A percentile compares a stretch with the other conserved stretches of the same genome.
phyloP scores from a whole-genome alignment of 2,888 invertebrate species.

The Oscheius myriophilus region DNA sequence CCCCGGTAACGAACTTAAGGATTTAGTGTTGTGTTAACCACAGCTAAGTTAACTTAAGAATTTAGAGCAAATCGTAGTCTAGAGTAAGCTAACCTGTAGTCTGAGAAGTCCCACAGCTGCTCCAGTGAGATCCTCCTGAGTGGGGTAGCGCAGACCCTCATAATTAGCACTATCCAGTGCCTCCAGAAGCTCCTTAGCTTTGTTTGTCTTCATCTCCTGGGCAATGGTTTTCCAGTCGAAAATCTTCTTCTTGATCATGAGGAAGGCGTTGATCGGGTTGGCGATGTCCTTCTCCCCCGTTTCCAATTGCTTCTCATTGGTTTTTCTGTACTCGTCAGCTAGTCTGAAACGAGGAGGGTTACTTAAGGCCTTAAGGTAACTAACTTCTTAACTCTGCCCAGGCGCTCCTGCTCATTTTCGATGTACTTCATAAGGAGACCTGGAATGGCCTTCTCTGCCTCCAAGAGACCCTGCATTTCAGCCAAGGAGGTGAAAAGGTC shows the following conservation, averaged over 20 bases:
- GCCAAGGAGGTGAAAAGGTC: slow-evolving; percentile 74
- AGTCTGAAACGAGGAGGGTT: slow-evolving; percentile 45
- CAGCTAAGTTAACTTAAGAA: too few species aligned
- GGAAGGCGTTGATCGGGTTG: slow-evolving; percentile 74
- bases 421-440: slow-evolving; percentile 71
- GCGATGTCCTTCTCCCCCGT: slow-evolving; percentile 69
- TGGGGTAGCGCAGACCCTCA: slow-evolving; percentile 72
- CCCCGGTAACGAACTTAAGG: too few species aligned
- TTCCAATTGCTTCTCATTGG: slow-evolving; percentile 60
- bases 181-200: slow-evolving; percentile 62
- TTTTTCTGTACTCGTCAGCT: slow-evolving; percentile 58
- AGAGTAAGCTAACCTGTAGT: slow-evolving; percentile 90
- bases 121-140: slow-evolving; percentile 88
- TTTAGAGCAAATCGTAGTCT: too few species aligned
- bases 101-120: slow-evolving; percentile 93
- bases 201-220: slow-evolving; percentile 63
- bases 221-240: slow-evolving; percentile 58
- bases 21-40: too few species aligned
- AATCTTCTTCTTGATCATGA: slow-evolving; percentile 73
- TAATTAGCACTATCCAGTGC: slow-evolving; percentile 49
- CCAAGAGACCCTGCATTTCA: slow-evolving; percentile 72
- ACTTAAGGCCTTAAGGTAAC: not conserved
- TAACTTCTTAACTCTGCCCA: slow-evolving; percentile 63
- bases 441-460: slow-evolving; percentile 72
- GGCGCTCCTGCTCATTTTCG: slow-evolving; percentile 70